Evolutionary conservation across 2,797 vertebrate genomes (phyloP), one percentile per base, ranked within the genome.

Genomic region (Enteromius unitaeniatus): DNA sequence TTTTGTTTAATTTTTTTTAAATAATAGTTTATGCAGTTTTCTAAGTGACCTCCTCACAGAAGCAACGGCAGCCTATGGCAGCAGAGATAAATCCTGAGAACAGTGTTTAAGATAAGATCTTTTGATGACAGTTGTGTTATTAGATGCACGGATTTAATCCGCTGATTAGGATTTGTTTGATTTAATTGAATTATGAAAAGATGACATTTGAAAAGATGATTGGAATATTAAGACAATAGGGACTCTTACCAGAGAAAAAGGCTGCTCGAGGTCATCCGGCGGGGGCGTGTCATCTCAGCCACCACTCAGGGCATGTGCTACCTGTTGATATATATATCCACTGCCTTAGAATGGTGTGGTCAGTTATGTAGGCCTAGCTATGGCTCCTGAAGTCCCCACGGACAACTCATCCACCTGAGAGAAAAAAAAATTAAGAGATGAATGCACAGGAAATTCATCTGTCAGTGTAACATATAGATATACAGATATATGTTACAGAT

Each of bases 261-360:
- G 81, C 73, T 77, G 62, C 55, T 47, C 26, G 21, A 83, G 64
- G 58, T 2, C 28, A 86, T 84, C 58, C 13, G 65, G 28, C 15
- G 21, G 58, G 67, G 79, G 73, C 2, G 68, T 86, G 84, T 85
- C 88, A 89, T 89, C 79, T 88, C 84, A 83, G 72, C 73, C 21
- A 73, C 85, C 80, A 84, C 72, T 83, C 73, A 76, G 78, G 84
- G 77, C 86, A 72, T 76, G 77, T 34, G 67, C 79, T 40, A 49
- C 70, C 82, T 83, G 23, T 72, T 84, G 73, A n/a, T 75, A 8
- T 75, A 11, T 47, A 47, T 47, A 74, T 81, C 68, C 60, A 76
- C 79, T 75, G 69, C 9, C 19, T 58, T 14, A 79, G 81, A 78
- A 53, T 34, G 62, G 21, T 78, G 65, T 47, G 45, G 49, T 51